Conservation (phyloP, 2,888 invertebrate genomes). For the Pandemis cinnamomeana region DNA sequence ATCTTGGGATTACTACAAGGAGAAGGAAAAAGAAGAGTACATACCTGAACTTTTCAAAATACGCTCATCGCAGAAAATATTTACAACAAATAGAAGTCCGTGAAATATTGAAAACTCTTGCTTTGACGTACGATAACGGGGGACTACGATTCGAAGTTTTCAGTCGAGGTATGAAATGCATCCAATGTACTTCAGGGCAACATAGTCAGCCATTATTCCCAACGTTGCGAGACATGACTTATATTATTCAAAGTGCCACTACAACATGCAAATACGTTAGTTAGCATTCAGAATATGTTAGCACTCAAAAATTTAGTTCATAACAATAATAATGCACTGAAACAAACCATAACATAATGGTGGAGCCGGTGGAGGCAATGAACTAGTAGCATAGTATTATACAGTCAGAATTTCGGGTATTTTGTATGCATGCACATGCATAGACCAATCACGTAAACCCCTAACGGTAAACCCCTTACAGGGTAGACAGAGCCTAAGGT, state of each 20-base stretch:
- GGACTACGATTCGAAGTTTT: slow-evolving; percentile 2
- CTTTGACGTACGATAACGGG: neutral
- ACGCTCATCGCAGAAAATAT: neutral
- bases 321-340: neutral
- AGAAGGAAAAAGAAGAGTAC: too few relatives aligned
- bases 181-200: slow-evolving; percentile 8
- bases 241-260: slow-evolving; percentile 28
- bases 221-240: slow-evolving; percentile 18
- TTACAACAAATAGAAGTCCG: neutral
- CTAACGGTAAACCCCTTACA: too few relatives aligned
- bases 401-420: too few relatives aligned
- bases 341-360: neutral
- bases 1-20: too few relatives aligned
- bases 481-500: too few relatives aligned
- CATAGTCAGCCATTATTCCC: slow-evolving; percentile 15
- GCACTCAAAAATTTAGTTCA: slow-evolving; percentile 3
- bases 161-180: slow-evolving; percentile 14
- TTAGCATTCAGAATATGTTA: slow-evolving; percentile 24
- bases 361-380: neutral
- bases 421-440: too few relatives aligned
- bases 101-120: neutral
- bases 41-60: too few relatives aligned
- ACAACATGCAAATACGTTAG: slow-evolving; percentile 24
- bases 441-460: too few relatives aligned
- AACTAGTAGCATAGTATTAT: neutral